phyloP scores from a whole-genome alignment of 2,888 invertebrate genomes.

The Drosophila suboccidentalis region DNA sequence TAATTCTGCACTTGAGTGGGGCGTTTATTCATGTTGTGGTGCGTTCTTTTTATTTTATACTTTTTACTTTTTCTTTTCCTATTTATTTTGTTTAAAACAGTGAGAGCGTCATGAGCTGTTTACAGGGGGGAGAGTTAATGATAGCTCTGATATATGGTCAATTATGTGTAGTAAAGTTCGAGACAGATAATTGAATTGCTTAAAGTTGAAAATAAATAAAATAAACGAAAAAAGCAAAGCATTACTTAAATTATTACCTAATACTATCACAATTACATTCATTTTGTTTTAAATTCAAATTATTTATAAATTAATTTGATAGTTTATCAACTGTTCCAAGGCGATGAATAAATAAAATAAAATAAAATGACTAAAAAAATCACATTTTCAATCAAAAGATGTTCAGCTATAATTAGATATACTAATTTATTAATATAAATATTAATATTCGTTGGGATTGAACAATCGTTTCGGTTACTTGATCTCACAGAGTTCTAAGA shows the following conservation, averaged over 20 bases:
- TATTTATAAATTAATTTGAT: no score
- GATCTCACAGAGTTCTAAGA: background rate
- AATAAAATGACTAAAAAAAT: no score
- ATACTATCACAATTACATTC: no score
- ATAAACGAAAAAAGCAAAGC: constrained; percentile 1
- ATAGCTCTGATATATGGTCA: background rate
- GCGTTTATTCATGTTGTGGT: constrained; percentile 20
- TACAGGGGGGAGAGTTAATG: background rate
- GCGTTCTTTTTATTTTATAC: background rate
- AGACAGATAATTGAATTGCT: constrained; percentile 55
- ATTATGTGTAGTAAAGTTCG: constrained; percentile 12
- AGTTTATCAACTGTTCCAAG: no score
- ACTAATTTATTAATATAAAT: background rate
- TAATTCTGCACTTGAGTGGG: constrained; percentile 65
- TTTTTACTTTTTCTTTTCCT: background rate
- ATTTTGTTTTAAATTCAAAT: no score
- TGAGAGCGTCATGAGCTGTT: background rate
- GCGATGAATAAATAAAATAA: no score
- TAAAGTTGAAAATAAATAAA: constrained; percentile 39
- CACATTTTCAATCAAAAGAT: no score
- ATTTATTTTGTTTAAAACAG: constrained; percentile 1
- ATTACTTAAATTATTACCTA: no score
- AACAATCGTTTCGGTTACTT: background rate
- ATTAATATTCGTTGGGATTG: background rate
- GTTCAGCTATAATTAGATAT: no score